Evolutionary conservation across 2,113 vertebrate genomes (phyloP), one percentile per base, ranked within the genome.

Genomic region (Ciconia maguari): DNA sequence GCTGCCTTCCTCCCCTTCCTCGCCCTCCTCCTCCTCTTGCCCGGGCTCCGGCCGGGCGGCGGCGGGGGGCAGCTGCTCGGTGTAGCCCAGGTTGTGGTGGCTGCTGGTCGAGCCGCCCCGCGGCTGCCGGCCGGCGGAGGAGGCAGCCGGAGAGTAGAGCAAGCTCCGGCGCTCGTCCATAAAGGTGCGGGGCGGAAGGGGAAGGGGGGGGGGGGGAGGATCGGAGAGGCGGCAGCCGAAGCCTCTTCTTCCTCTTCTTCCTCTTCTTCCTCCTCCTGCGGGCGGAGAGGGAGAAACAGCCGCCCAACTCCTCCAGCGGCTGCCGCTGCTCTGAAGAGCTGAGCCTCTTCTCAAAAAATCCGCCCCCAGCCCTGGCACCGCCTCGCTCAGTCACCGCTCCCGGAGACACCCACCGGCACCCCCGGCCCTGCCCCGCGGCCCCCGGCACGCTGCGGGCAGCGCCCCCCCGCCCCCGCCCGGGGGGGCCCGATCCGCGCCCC

Each of bases 91-190:
- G 98, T 99, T 99, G 93, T 98, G 98, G 97, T 98, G 98, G 90
- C 98, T 99, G 98, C 98, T 98, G 96, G 87, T 94, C 65, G 98
- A 97, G 96, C 97, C 97, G 93, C 98, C 95, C 87, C 93, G 98
- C 69, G 98, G 98, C 97, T 98, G 98, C 93, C 97, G 97, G 97
- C 98, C 97, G 96, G 96, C 95, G 32, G 88, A 96, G 97, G 98
- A 99, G 96, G 98, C 98, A 61, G 98, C 98, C 87, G 99, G 99
- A 94, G 99, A 99, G 98, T 97, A 95, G 91, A 99, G 99, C 97
- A 99, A 98, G 98, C 99, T 98, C 98, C 97, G 98, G 96, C 98
- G 99, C 98, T 99, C 99, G 98, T 99, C 99, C 99, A 99, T 99
- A 97, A 98, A 98, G 98, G 98, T 98, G 98, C 90, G 97, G 78